Conservation (phyloP, 2,113 vertebrate species). For the Stomatorhinus ivindoensis region DNA sequence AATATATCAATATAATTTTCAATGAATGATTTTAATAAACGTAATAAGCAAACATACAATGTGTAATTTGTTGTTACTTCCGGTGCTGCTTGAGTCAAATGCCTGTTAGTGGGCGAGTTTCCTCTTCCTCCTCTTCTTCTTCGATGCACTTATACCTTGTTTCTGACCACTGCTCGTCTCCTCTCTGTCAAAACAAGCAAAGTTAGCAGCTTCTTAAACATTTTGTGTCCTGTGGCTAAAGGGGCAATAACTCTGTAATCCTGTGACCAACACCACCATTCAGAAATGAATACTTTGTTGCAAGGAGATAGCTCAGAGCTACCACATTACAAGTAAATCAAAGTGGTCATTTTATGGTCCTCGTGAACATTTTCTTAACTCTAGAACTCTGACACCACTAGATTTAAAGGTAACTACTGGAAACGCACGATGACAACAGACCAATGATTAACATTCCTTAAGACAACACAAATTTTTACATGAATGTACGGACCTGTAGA, state of each 20-base stretch:
- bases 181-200: constrained; percentile 21
- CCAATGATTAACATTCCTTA: background rate
- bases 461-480: background rate
- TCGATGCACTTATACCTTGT: constrained; percentile 37
- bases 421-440: background rate
- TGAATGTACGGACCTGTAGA: background rate
- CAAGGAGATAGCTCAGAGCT: background rate
- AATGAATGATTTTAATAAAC: background rate
- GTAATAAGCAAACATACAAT: background rate
- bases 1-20: background rate
- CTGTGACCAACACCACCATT: background rate
- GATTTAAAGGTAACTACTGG: background rate
- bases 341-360: background rate
- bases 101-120: background rate
- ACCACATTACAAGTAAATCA: background rate
- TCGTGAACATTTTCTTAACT: background rate
- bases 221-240: background rate
- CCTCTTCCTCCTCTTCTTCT: constrained; percentile 29
- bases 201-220: background rate
- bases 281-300: background rate
- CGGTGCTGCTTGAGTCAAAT: background rate
- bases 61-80: background rate
- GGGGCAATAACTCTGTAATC: background rate
- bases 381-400: background rate
- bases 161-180: constrained; percentile 25